phyloP scores from a whole-genome alignment of 1,140 invertebrate species.

The Eufriesea mexicana region DNA sequence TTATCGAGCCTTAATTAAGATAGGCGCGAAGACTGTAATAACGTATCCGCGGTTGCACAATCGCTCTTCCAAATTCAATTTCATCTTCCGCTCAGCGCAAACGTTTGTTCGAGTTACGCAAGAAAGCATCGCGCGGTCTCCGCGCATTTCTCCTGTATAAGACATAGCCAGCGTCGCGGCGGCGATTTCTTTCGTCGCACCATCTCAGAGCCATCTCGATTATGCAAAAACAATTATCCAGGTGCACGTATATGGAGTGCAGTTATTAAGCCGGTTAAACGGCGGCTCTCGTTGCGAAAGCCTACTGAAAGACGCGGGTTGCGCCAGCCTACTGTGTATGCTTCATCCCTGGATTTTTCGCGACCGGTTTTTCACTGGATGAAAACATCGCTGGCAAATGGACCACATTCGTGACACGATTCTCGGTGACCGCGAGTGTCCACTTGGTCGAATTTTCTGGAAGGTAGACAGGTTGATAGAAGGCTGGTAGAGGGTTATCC shows the following conservation, averaged over 20 bases:
- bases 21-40: not conserved
- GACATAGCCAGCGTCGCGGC: not conserved
- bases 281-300: constrained; percentile 50
- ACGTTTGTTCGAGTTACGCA: constrained; percentile 18
- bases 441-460: too few species aligned
- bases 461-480: too few species aligned
- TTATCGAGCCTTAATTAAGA: not conserved
- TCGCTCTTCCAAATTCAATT: not conserved
- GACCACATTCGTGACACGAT: not conserved
- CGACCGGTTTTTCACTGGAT: constrained; percentile 15
- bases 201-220: constrained; percentile 58
- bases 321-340: not conserved
- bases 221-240: constrained; percentile 71
- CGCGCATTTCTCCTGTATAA: constrained; percentile 8
- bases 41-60: constrained; percentile 5
- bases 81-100: not conserved
- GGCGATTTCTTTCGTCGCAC: constrained; percentile 41
- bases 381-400: too few species aligned
- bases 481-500: too few species aligned
- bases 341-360: constrained; percentile 22
- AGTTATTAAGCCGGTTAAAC: constrained; percentile 66
- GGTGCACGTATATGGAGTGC: constrained; percentile 65
- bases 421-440: not conserved
- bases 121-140: constrained; percentile 3
- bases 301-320: not conserved